Evolutionary conservation across 2,797 vertebrate genomes (phyloP).

Genomic region (Lophotriccus pileatus): DNA sequence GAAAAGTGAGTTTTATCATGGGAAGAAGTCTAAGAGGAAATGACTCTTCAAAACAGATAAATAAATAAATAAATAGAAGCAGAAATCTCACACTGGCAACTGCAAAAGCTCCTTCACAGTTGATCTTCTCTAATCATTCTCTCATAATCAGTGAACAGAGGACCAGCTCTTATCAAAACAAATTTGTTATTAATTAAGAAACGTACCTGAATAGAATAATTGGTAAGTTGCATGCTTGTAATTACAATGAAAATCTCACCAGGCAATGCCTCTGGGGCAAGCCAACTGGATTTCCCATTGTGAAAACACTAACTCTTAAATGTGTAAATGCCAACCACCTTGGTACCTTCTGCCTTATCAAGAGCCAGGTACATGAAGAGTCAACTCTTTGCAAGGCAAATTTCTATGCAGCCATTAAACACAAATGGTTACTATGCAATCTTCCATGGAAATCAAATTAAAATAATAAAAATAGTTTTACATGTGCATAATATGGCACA

Average conservation of each 20-base stretch:
- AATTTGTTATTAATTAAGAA: not conserved
- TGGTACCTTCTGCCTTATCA: not conserved
- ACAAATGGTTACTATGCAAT: conserved; percentile 28
- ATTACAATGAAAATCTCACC: not conserved
- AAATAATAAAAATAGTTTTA: conserved; percentile 44
- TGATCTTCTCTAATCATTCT: not conserved
- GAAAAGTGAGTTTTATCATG: not conserved
- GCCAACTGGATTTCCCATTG: not conserved
- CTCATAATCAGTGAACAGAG: not conserved
- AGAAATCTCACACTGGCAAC: not conserved
- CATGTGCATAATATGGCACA: conserved; percentile 36
- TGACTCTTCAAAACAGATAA: not conserved
- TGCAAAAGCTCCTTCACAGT: not conserved
- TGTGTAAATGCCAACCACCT: not conserved
- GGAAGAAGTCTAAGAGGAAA: not conserved
- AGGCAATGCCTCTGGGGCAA: not conserved
- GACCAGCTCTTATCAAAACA: not conserved
- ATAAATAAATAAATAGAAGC: not conserved
- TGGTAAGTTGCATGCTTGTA: not conserved
- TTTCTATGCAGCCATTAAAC: conserved; percentile 12
- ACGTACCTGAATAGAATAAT: not conserved
- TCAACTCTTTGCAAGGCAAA: not conserved
- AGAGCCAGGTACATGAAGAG: not conserved
- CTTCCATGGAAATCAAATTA: conserved; percentile 44
- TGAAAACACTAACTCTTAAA: not conserved